Percentiles rank a stretch among this genome's conserved stretches.
These are phyloP conservation scores for Lucinisca nassula DNA, from an alignment of 2,888 invertebrate genomes.

Conservation along the genomic window DNA sequence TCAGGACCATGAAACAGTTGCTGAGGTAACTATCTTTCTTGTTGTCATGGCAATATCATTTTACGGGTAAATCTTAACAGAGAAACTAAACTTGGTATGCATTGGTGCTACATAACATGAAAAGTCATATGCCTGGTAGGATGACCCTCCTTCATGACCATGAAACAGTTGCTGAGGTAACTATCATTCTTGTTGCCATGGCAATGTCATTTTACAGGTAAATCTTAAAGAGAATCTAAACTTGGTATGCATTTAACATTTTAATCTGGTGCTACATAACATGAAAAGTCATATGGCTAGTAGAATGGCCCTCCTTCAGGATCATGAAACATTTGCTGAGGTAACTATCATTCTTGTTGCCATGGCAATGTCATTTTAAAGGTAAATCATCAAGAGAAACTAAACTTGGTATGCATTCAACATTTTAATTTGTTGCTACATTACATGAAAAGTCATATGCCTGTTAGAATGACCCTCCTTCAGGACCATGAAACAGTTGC, in stretches of 20 bases:
- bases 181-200: too few relatives aligned
- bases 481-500: slow-evolving; percentile 95
- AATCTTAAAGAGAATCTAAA: slow-evolving; percentile 95
- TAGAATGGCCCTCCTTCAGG: slow-evolving; percentile 95
- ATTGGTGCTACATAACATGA: too few relatives aligned
- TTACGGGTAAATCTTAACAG: too few relatives aligned
- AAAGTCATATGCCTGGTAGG: slow-evolving; percentile 95
- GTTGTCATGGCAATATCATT: too few relatives aligned
- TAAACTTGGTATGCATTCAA: slow-evolving; percentile 94
- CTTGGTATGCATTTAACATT: slow-evolving; percentile 95
- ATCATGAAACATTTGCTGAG: slow-evolving; percentile 95
- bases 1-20: slow-evolving; percentile 95
- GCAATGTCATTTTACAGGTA: too few relatives aligned
- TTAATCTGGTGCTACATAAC: slow-evolving; percentile 94
- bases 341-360: too few relatives aligned
- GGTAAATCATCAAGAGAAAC: slow-evolving; percentile 95
- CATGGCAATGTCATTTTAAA: too few relatives aligned
- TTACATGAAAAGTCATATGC: slow-evolving; percentile 94
- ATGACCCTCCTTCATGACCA: slow-evolving; percentile 95
- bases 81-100: too few relatives aligned
- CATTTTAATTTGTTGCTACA: slow-evolving; percentile 98
- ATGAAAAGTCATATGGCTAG: slow-evolving; percentile 95
- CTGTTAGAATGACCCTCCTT: slow-evolving; percentile 95
- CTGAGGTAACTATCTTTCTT: slow-evolving; percentile 92
- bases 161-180: slow-evolving; percentile 95